These are phyloP conservation scores for Sturnus vulgaris DNA, from an alignment of 2,113 vertebrate species.

Conservation along the genomic window DNA sequence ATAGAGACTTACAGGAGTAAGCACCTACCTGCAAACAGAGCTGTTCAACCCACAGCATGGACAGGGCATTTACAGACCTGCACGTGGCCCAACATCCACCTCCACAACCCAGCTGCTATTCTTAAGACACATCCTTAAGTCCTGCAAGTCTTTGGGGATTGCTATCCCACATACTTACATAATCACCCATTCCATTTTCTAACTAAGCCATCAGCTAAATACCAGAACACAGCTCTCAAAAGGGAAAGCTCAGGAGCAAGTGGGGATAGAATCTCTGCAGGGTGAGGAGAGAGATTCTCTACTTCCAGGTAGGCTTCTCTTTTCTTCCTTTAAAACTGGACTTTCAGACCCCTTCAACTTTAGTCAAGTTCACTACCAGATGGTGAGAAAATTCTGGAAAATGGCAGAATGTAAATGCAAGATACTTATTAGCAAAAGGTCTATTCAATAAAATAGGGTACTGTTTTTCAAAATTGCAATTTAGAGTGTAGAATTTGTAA, in stretches of 20 bases:
- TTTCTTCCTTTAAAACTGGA: not conserved
- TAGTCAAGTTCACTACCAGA: not conserved
- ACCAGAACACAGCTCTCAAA: not conserved
- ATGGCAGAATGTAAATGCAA: not conserved
- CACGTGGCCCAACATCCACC: not conserved
- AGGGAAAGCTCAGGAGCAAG: not conserved
- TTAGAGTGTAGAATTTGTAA: not conserved
- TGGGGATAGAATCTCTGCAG: not conserved
- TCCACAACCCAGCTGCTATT: not conserved
- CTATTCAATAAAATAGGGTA: not conserved
- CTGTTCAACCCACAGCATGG: not conserved
- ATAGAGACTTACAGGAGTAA: not conserved
- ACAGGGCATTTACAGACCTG: not conserved
- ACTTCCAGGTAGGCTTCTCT: not conserved
- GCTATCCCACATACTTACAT: slow-evolving; percentile 12
- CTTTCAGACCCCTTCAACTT: not conserved
- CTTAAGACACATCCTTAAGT: slow-evolving; percentile 1
- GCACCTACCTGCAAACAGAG: not conserved
- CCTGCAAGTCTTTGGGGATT: slow-evolving; percentile 1
- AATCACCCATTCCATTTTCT: not conserved
- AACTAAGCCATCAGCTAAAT: slow-evolving; percentile 16
- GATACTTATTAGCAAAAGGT: not conserved
- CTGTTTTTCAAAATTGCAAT: not conserved
- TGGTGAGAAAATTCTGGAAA: not conserved
- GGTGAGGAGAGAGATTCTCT: not conserved